Evolutionary conservation across 2,113 vertebrate species (phyloP).

Genomic region (Deroptyus accipitrinus): DNA sequence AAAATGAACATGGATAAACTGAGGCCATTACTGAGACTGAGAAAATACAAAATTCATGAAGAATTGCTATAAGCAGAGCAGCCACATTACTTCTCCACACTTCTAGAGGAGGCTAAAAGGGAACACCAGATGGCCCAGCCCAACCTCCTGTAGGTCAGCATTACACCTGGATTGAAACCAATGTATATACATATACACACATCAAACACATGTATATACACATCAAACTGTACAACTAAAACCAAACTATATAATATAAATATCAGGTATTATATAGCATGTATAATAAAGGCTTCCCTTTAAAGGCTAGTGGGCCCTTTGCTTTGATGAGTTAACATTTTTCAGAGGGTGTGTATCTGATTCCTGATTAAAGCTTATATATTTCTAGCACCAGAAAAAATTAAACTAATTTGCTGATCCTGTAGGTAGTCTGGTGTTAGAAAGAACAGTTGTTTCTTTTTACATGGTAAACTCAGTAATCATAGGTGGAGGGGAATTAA

Average conservation of each 20-base stretch:
- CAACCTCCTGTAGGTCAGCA: constrained; percentile 22
- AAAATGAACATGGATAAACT: neutral
- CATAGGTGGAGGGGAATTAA: constrained; percentile 29
- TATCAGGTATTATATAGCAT: constrained; percentile 20
- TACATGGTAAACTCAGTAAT: constrained; percentile 48
- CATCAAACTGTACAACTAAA: constrained; percentile 40
- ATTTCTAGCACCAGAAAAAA: constrained; percentile 59
- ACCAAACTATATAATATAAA: constrained; percentile 39
- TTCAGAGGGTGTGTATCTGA: constrained; percentile 56
- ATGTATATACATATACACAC: constrained; percentile 53
- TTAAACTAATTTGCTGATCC: constrained; percentile 49
- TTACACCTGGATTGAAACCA: constrained; percentile 47
- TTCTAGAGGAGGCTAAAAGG: neutral
- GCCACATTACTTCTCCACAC: neutral
- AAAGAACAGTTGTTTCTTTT: constrained; percentile 50
- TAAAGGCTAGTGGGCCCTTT: constrained; percentile 1
- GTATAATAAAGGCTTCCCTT: constrained; percentile 39
- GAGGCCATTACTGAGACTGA: neutral
- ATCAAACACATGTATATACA: constrained; percentile 54
- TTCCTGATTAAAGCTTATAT: constrained; percentile 58
- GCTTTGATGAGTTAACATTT: constrained; percentile 59
- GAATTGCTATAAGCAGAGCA: neutral
- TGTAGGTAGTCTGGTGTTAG: constrained; percentile 26
- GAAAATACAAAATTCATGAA: neutral
- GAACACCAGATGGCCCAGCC: neutral